phyloP scores from a whole-genome alignment of 35 echinoderm and acorn worm genomes.

The Hemicentrotus pulcherrimus region DNA sequence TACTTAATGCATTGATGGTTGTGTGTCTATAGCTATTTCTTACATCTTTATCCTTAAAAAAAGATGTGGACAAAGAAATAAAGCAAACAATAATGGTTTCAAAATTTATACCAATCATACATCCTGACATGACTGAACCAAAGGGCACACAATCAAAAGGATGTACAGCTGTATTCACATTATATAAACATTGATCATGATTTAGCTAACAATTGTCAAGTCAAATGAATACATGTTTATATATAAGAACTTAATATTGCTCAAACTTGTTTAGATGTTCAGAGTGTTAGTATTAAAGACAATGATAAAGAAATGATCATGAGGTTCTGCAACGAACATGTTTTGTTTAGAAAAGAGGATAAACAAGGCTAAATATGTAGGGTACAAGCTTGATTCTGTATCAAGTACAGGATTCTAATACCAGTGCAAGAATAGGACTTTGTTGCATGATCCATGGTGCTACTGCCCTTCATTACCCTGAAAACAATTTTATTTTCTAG shows the following conservation, averaged over 20 bases:
- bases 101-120: neutral
- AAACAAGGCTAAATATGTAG: neutral
- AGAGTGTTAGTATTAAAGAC: neutral
- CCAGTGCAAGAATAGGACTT: neutral
- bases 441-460: neutral
- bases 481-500: neutral
- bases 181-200: conserved; percentile 6
- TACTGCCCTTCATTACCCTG: neutral
- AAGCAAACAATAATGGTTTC: neutral
- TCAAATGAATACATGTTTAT: conserved; percentile 14
- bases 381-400: neutral
- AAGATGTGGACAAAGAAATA: neutral
- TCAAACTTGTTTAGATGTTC: neutral
- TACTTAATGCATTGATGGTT: neutral
- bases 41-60: neutral
- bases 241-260: conserved; percentile 14
- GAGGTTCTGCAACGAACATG: neutral
- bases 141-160: neutral
- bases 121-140: neutral
- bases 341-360: neutral
- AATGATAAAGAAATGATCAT: neutral
- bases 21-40: neutral
- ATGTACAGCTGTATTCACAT: neutral
- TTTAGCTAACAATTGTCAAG: neutral
- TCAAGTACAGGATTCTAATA: neutral